A percentile compares a stretch with the other conserved stretches of the same genome.
Evolutionary conservation across 2,113 vertebrate genomes (phyloP).

Genomic region (Meleagris gallopavo): DNA sequence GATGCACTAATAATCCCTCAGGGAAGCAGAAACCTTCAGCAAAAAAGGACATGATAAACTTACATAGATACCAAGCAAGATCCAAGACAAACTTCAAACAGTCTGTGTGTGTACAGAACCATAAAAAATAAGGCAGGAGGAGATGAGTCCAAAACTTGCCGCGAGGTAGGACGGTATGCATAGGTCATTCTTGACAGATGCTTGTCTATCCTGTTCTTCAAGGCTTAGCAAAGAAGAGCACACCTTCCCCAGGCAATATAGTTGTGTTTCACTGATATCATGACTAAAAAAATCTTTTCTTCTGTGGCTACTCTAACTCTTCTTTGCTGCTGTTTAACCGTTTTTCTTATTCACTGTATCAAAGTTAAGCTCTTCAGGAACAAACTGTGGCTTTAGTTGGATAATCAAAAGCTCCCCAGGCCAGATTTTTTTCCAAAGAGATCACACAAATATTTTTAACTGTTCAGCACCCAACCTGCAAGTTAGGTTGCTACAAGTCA

Average conservation of each 20-base stretch:
- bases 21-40: slow-evolving; percentile 11
- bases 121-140: background rate
- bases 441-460: background rate
- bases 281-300: background rate
- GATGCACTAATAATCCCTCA: slow-evolving; percentile 3
- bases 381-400: background rate
- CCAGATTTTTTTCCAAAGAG: background rate
- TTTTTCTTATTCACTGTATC: background rate
- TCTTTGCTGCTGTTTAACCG: background rate
- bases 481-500: background rate
- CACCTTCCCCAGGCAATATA: background rate
- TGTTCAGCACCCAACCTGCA: background rate
- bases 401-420: background rate
- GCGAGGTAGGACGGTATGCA: slow-evolving; percentile 15
- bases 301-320: background rate
- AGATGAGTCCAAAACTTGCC: slow-evolving; percentile 21
- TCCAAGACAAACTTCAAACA: slow-evolving; percentile 57
- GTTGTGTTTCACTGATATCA: background rate
- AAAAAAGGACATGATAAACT: slow-evolving; percentile 32
- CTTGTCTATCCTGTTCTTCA: slow-evolving; percentile 48
- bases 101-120: background rate
- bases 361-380: background rate
- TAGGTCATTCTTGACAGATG: slow-evolving; percentile 29
- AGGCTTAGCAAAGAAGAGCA: background rate
- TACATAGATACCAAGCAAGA: slow-evolving; percentile 41